Evolutionary conservation across 2,888 invertebrate species (phyloP).

Genomic region (Euplagia quadripunctaria): DNA sequence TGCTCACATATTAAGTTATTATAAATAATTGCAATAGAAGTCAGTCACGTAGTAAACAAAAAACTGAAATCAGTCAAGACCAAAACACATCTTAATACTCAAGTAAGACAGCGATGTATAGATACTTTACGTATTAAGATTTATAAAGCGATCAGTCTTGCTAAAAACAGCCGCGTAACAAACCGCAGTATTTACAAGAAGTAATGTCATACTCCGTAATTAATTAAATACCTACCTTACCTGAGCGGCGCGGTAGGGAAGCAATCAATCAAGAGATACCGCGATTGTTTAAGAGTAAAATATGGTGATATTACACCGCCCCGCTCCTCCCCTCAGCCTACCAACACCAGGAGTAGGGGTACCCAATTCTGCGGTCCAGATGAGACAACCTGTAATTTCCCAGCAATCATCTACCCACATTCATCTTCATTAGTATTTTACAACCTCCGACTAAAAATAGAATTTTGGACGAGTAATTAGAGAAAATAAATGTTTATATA

Average conservation of each 20-base stretch:
- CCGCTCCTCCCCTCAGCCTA: background rate
- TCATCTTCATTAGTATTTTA: constrained; percentile 54
- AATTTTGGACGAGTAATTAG: constrained; percentile 30
- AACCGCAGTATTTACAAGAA: constrained; percentile 42
- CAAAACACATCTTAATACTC: background rate
- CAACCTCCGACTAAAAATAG: constrained; percentile 41
- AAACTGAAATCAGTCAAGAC: background rate
- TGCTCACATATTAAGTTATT: too few species aligned
- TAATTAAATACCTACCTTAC: constrained; percentile 56
- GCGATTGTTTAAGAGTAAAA: constrained; percentile 66
- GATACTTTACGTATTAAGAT: background rate
- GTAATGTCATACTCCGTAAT: constrained; percentile 56
- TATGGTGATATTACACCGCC: constrained; percentile 51
- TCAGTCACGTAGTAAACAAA: background rate
- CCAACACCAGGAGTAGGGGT: constrained; percentile 16
- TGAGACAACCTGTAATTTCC: constrained; percentile 49
- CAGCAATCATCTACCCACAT: constrained; percentile 51
- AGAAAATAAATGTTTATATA: constrained; percentile 18
- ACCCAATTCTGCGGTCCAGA: constrained; percentile 39
- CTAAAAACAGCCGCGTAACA: constrained; percentile 52
- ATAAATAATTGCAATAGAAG: too few species aligned
- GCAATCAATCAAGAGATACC: constrained; percentile 68
- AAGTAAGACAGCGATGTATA: background rate
- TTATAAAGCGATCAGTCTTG: constrained; percentile 20
- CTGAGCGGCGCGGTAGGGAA: constrained; percentile 33